Base-by-base conservation (phyloP, 2,888 invertebrate genomes). In the Drosophila prolongata region DNA sequence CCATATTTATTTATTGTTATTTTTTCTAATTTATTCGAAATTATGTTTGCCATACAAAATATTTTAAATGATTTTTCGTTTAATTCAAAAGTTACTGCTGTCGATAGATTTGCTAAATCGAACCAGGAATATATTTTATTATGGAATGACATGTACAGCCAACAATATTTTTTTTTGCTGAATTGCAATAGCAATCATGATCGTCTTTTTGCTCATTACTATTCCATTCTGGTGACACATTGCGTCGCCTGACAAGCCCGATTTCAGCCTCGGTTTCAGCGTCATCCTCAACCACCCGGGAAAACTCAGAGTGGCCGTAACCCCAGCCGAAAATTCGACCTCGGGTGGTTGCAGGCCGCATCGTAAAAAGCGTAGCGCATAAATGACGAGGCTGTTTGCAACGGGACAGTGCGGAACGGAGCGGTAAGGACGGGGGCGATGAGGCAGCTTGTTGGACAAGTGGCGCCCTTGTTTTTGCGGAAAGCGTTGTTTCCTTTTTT, bases 141-240 rank as follows among this genome's bases (percentile, higher is more conserved):
- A 30, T 3, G 1, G 11, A 10, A 9, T 3, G 11, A 19, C 16
- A 11, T 19, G 6, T 40, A 40, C 40, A 14, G 16, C 16, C 16
- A 16, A 9, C 9, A 2, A 30, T n/a, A 16, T 9, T 16, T 19
- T n/a, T 8, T 27, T 57, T 37, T 38, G 6, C 53, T 14, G 6
- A 42, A 27, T 47, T 34, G 34, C 40, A 43, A 9, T 44, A 14
- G 13, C 24, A 53, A 16, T 67, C 38, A 42, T 54, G 65, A 67
- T 66, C 40, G 40, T n/a, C n/a, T 44, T 44, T 61, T 37, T 67
- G 42, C 54, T 54, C 30, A 60, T 44, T 58, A 58, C 69, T 37
- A 66, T 66, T 46, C 54, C 27, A 27, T 30, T 30, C 54, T 54
- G 67, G 84, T 88, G 80, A 88, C 89, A 88, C 87, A 83, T 80